These are phyloP conservation scores for Equus przewalskii DNA, from an alignment of 2,113 vertebrate genomes.

Conservation along the genomic window DNA sequence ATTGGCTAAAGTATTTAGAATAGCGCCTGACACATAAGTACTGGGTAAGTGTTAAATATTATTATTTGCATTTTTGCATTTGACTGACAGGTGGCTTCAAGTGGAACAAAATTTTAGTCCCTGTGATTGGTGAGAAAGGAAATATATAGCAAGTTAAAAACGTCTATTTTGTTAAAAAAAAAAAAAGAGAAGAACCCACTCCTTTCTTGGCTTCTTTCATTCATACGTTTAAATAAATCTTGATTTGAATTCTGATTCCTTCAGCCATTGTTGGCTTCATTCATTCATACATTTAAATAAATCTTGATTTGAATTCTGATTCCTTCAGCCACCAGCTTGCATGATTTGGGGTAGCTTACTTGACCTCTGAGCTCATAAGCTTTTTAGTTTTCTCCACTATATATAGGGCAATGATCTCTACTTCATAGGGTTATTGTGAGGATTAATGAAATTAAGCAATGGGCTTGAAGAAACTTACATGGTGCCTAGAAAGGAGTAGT, in stretches of 20 bases:
- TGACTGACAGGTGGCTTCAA: neutral
- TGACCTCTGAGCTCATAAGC: neutral
- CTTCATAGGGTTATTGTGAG: neutral
- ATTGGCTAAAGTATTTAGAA: neutral
- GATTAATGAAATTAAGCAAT: neutral
- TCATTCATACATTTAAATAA: neutral
- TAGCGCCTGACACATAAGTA: neutral
- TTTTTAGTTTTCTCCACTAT: neutral
- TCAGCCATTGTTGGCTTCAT: neutral
- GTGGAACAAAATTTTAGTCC: neutral
- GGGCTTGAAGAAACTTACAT: neutral
- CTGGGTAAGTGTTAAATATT: neutral
- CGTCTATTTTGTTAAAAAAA: neutral
- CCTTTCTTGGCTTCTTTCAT: neutral
- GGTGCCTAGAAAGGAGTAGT: neutral
- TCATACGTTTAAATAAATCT: conserved; percentile 6
- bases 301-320: neutral
- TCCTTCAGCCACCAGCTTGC: neutral
- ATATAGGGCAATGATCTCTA: neutral
- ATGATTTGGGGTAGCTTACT: neutral
- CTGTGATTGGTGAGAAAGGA: neutral
- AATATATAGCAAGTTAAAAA: neutral
- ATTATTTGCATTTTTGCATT: neutral
- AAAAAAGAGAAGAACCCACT: neutral
- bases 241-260: neutral